These are phyloP conservation scores for Ferrisia virgata DNA, from an alignment of 2,888 invertebrate genomes.

Conservation along the genomic window DNA sequence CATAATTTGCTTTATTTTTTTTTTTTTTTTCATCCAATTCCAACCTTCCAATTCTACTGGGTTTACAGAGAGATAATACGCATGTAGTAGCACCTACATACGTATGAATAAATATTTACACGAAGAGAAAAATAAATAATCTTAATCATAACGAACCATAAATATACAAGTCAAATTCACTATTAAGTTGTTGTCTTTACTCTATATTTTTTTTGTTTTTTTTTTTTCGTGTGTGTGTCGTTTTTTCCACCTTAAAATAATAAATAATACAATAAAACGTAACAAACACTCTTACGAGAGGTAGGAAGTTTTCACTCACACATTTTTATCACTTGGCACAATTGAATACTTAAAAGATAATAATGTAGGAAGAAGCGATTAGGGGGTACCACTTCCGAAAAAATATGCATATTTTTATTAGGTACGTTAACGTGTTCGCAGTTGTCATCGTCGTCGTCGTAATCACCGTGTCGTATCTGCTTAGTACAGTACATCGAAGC, in stretches of 20 bases:
- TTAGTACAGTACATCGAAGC: background rate
- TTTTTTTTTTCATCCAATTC: no score
- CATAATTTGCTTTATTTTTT: background rate
- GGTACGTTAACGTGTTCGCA: background rate
- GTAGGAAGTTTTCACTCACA: background rate
- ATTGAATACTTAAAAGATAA: background rate
- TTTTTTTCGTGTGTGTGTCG: background rate
- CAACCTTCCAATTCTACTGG: background rate
- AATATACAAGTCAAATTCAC: background rate
- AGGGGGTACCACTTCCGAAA: background rate
- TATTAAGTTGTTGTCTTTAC: background rate
- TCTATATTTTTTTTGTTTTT: background rate
- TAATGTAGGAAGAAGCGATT: background rate
- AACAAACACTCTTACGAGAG: background rate
- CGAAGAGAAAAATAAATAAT: background rate
- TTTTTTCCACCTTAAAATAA: no score
- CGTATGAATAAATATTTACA: background rate
- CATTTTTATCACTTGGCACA: slow-evolving; percentile 8
- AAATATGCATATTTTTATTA: background rate
- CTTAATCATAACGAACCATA: background rate
- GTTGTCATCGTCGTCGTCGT: background rate
- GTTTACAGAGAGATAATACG: background rate
- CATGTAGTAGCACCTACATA: no score
- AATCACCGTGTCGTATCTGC: no score
- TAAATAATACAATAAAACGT: background rate